Conservation (phyloP, 2,113 vertebrate species). For the Calidris pugnax region DNA sequence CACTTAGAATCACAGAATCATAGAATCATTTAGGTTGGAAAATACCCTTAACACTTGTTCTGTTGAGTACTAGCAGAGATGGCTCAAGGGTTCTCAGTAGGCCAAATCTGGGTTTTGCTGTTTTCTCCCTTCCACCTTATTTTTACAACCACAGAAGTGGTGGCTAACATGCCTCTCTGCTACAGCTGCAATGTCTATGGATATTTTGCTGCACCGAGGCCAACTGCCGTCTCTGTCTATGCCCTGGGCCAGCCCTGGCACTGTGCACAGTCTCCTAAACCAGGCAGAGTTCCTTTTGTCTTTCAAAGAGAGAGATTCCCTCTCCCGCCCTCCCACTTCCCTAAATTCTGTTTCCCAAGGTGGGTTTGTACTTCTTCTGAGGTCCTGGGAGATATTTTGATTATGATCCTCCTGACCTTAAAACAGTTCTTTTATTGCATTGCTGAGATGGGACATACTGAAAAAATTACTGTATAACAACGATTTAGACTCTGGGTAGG, state of each 20-base stretch:
- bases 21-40: neutral
- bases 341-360: neutral
- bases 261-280: neutral
- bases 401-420: neutral
- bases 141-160: neutral
- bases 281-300: neutral
- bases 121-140: neutral
- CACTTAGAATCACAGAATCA: neutral
- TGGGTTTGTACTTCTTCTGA: neutral
- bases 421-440: neutral
- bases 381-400: neutral
- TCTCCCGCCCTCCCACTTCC: neutral
- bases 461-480: neutral
- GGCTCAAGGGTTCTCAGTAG: neutral
- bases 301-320: neutral
- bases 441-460: neutral
- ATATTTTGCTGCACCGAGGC: neutral
- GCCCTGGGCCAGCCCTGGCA: neutral
- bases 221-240: neutral
- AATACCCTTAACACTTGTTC: neutral
- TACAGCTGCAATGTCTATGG: fast-evolving
- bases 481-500: neutral
- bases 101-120: neutral
- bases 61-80: neutral
- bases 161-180: neutral